Base-by-base conservation (phyloP, 64 coral and sea anemone genomes). In the Montipora capricornis region DNA sequence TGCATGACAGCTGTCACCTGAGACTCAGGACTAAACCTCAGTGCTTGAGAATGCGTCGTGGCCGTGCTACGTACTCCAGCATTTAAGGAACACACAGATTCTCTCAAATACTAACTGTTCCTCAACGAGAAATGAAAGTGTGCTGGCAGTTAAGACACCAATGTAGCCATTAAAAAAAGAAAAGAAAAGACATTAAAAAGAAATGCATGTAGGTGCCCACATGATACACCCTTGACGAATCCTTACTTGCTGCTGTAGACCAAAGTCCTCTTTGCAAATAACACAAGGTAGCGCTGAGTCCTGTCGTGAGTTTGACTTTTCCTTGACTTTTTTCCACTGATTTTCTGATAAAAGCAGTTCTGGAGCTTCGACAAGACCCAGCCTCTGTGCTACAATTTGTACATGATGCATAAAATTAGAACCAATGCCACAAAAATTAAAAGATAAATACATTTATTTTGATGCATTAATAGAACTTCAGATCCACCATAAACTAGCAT, bases 211-310 rank as follows among this genome's bases (percentile, higher is more conserved):
- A 57, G 53, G 14, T 64, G 8, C 14, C 5, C 10, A 55, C 1
- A 10, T 55, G 52, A 3, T 4, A 14, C 3, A 16, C 14, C 19
- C 3, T 11, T 15, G 9, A 8, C 0, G 61, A 64, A 71, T 5
- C 58, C 12, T 70, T 37, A 99, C 98, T 89, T 99, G 98, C 57
- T 99, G 95, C 47, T 94, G 95, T 19, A 91, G 71, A 49, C 98
- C 98, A 95, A 99, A 99, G 59, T 99, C 98, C 80, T 99, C 98
- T 93, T 99, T 99, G 59, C 98, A 99, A 53, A 99, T 99, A 10
- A 99, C 98, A 90, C 98, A 99, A n/a, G 98, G 98, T 60, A 87
- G 92, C 46, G 26, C 51, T 37, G 98, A 99, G 70, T 99, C 98
- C 2, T 94, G 61, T 87, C 98, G 96, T 51, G 89, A 92, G 94